Evolutionary conservation across 2,113 vertebrate species (phyloP), one percentile per base, ranked within the genome.

Genomic region (Melanerpes aurifrons): DNA sequence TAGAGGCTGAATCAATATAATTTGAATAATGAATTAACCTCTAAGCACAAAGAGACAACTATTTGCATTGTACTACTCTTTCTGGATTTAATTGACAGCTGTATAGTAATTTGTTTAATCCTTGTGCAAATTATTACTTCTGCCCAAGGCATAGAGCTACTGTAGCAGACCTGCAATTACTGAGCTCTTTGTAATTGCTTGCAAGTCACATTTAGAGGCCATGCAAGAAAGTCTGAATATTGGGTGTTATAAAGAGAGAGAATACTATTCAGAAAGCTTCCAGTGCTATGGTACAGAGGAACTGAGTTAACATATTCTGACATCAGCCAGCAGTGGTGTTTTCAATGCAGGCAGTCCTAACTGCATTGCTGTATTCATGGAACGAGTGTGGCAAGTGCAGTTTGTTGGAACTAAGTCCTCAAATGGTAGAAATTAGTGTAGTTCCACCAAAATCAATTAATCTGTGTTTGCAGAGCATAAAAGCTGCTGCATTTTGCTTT

Each of bases 31-130:
- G 54, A 94, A 82, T 70, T 63, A 66, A 43, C 21, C 48, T 92
- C 87, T 70, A 57, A 86, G 62, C 31, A 82, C 7, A 24, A 25
- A 9, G 2, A 69, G 26, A 82, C 66, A 72, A n/a, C 25, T 82
- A 84, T 90, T 94, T 75, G 25, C 62, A 70, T 87, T 95, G 93
- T 78, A 68, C 45, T 82, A 45, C 43, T n/a, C 43, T 75, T 64
- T 87, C 50, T 2, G 10, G 57, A 57, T 90, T 70, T 78, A 88
- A 78, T 56, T 63, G 50, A 85, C 57, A 82, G 59, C 28, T 22
- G 81, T 71, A 73, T 50, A n/a, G 35, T 43, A 87, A 70, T 77
- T 70, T 48, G 69, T 84, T 91, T 82, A 43, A 79, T 83, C 35
- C 56, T 92, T 87, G 79, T 47, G 76, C 83, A 94, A 82, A 82